Conservation (phyloP, 2,888 invertebrate genomes). For the Nudaria mundana region DNA sequence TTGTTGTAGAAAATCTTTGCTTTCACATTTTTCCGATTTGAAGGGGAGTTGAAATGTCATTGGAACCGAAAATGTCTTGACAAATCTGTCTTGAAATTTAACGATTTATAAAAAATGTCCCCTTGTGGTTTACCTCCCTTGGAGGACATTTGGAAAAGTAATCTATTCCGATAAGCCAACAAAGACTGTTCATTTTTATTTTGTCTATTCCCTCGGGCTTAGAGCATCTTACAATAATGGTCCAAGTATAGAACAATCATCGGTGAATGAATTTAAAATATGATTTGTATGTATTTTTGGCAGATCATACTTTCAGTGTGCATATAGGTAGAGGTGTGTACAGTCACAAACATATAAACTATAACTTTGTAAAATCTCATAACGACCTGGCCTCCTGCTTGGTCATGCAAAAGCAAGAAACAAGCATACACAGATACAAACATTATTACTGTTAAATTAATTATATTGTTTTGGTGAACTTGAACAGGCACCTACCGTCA, state of each 20-base stretch:
- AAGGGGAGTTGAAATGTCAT: slow-evolving; percentile 21
- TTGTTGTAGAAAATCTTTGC: slow-evolving; percentile 41
- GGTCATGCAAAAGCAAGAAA: too few relatives aligned
- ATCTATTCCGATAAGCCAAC: slow-evolving; percentile 79
- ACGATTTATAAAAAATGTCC: slow-evolving; percentile 54
- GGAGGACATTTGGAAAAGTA: slow-evolving; percentile 72
- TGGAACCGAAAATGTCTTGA: slow-evolving; percentile 33
- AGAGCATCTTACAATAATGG: slow-evolving; percentile 53
- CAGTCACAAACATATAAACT: too few relatives aligned
- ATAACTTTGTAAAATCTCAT: too few relatives aligned
- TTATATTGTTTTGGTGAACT: too few relatives aligned
- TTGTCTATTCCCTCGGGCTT: slow-evolving; percentile 75
- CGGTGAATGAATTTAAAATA: slow-evolving; percentile 15
- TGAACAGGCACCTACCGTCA: too few relatives aligned
- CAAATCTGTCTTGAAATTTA: slow-evolving; percentile 43
- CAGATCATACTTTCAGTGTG: too few relatives aligned
- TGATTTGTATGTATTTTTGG: neutral
- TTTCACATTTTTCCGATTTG: slow-evolving; percentile 21
- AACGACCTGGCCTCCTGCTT: too few relatives aligned
- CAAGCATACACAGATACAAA: too few relatives aligned
- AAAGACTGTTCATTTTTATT: slow-evolving; percentile 78
- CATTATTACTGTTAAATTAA: too few relatives aligned
- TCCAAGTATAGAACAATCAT: slow-evolving; percentile 31
- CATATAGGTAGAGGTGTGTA: too few relatives aligned
- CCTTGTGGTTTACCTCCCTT: slow-evolving; percentile 46